phyloP scores from a whole-genome alignment of 2,113 vertebrate genomes.

The Leptobrachium ailaonicum region DNA sequence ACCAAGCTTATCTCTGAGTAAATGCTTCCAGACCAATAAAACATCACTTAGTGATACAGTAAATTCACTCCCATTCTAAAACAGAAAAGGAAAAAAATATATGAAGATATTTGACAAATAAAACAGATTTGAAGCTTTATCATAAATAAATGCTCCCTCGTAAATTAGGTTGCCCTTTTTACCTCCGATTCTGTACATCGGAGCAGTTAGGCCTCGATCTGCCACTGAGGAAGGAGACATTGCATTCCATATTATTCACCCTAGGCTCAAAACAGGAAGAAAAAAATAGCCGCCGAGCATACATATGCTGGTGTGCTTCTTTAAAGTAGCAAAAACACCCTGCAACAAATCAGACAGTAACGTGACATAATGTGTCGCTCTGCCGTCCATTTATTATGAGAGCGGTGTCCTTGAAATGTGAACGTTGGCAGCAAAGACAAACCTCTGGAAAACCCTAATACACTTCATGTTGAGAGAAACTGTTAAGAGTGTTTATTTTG shows the following conservation, averaged over 20 bases:
- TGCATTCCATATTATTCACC: too few species aligned
- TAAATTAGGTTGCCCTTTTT: too few species aligned
- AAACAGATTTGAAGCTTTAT: too few species aligned
- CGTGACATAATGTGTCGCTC: not conserved
- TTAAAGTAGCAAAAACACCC: not conserved
- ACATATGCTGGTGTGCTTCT: too few species aligned
- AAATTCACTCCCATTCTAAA: conserved; percentile 80
- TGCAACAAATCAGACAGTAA: not conserved
- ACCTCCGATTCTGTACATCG: too few species aligned
- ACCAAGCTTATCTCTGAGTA: conserved; percentile 83
- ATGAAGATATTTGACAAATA: not conserved
- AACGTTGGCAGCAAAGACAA: not conserved
- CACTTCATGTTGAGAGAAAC: conserved; percentile 49
- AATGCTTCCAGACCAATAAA: conserved; percentile 84
- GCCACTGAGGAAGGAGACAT: too few species aligned
- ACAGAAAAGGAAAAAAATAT: conserved; percentile 38
- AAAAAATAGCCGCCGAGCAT: too few species aligned
- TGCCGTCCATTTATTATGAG: not conserved
- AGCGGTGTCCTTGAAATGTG: not conserved
- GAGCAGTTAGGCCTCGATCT: too few species aligned
- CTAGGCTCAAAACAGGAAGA: too few species aligned
- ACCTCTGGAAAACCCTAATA: conserved; percentile 53
- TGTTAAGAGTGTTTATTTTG: conserved; percentile 58
- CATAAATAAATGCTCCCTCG: too few species aligned
- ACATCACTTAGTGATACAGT: conserved; percentile 82